Conservation (phyloP, 2,888 invertebrate genomes). For the Mesopsocus fuscifrons region DNA sequence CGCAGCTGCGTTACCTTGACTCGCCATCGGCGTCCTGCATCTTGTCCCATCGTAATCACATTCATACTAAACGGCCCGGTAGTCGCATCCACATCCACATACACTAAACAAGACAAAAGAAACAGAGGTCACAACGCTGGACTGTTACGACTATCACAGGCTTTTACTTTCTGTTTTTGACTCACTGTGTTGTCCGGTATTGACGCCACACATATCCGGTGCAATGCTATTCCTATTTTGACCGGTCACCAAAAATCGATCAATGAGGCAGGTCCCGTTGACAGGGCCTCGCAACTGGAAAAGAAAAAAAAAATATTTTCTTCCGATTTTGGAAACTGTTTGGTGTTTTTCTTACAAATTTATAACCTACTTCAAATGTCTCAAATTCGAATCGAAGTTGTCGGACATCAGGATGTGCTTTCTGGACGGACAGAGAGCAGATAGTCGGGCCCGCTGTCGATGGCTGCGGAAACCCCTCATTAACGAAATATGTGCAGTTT, state of each 20-base stretch:
- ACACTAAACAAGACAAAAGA: slow-evolving; percentile 32
- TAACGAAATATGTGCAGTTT: slow-evolving; percentile 50
- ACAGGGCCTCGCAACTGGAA: slow-evolving; percentile 44
- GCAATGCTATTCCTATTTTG: slow-evolving; percentile 47
- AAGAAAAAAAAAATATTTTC: slow-evolving; percentile 10
- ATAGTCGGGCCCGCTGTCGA: slow-evolving; percentile 33
- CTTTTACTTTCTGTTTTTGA: too few species aligned
- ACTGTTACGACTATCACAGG: too few species aligned
- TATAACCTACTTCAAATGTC: slow-evolving; percentile 40
- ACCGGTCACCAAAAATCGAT: slow-evolving; percentile 49
- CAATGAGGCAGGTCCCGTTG: slow-evolving; percentile 45
- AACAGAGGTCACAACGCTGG: neutral
- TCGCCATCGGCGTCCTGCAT: slow-evolving; percentile 34
- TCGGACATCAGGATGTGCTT: slow-evolving; percentile 35
- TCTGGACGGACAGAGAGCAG: slow-evolving; percentile 43
- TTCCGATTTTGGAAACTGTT: too few species aligned
- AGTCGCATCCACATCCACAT: slow-evolving; percentile 44
- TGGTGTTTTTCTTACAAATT: too few species aligned
- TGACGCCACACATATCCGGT: slow-evolving; percentile 54
- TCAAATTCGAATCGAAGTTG: slow-evolving; percentile 51
- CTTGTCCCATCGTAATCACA: slow-evolving; percentile 26
- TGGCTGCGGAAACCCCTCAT: slow-evolving; percentile 43
- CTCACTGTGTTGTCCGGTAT: slow-evolving; percentile 55
- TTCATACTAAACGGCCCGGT: slow-evolving; percentile 43
- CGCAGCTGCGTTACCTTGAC: slow-evolving; percentile 39